Evolutionary conservation across 1,140 invertebrate genomes (phyloP).

Genomic region (Drosophila varians): DNA sequence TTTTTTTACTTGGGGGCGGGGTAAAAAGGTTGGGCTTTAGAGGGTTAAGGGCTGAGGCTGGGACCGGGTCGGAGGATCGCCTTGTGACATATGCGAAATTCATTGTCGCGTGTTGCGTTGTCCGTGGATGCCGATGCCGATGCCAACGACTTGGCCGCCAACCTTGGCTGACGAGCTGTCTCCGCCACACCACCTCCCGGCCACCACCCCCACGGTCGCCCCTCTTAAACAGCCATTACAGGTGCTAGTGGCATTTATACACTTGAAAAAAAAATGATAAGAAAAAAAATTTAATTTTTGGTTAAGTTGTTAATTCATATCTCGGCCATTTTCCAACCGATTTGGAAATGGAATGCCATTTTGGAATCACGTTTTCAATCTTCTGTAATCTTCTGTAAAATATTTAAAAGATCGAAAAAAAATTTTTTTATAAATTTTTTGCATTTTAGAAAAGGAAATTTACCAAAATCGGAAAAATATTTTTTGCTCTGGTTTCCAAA

Average conservation of each 20-base stretch:
- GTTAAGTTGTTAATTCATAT: too few relatives aligned
- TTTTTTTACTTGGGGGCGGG: neutral
- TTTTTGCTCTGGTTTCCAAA: too few relatives aligned
- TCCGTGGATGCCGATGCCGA: slow-evolving; percentile 65
- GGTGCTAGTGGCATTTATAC: slow-evolving; percentile 18
- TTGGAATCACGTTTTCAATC: too few relatives aligned
- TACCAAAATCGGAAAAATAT: too few relatives aligned
- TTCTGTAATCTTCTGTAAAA: too few relatives aligned
- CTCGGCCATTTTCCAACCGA: too few relatives aligned
- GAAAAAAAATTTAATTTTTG: too few relatives aligned
- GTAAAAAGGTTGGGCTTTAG: neutral
- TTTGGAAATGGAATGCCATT: too few relatives aligned
- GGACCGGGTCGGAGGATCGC: slow-evolving; percentile 30
- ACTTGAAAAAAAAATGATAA: neutral
- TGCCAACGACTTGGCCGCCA: slow-evolving; percentile 73
- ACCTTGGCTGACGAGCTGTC: slow-evolving; percentile 65
- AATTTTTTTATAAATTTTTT: too few relatives aligned
- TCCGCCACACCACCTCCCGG: neutral
- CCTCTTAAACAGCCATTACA: slow-evolving; percentile 17
- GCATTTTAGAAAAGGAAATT: too few relatives aligned
- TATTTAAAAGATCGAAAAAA: too few relatives aligned
- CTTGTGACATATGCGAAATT: slow-evolving; percentile 80
- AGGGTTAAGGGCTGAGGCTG: slow-evolving; percentile 3
- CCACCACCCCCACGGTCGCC: slow-evolving; percentile 17
- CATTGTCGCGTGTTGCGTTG: slow-evolving; percentile 75